Conservation (phyloP, 2,797 vertebrate species). For the Prunella strophiata region DNA sequence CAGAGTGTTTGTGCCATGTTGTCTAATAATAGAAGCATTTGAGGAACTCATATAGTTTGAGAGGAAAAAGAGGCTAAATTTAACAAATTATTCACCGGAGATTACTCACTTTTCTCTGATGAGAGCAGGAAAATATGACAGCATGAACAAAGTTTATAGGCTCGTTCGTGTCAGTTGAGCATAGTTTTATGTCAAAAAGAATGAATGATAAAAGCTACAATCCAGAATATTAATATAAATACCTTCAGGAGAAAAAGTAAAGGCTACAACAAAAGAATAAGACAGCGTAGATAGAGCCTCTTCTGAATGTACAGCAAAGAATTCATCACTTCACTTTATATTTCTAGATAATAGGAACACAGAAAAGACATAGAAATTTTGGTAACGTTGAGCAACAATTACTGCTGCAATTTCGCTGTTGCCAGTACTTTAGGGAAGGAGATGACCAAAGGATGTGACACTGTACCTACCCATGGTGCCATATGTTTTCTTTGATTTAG, state of each 20-base stretch:
- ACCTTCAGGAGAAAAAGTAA: background rate
- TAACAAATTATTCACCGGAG: constrained; percentile 51
- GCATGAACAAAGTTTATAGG: constrained; percentile 53
- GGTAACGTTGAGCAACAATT: background rate
- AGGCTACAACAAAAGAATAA: constrained; percentile 23
- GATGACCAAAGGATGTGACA: background rate
- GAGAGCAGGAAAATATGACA: constrained; percentile 50
- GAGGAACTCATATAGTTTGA: background rate
- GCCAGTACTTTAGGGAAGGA: background rate
- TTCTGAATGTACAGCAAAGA: background rate
- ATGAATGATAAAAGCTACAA: constrained; percentile 57
- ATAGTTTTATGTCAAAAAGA: constrained; percentile 46
- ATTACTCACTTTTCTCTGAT: constrained; percentile 54
- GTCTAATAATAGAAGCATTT: constrained; percentile 46
- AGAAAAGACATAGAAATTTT: background rate
- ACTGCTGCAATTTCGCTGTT: background rate
- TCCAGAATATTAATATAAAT: constrained; percentile 58
- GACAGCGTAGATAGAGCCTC: background rate
- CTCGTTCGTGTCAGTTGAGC: constrained; percentile 25
- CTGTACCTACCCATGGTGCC: background rate
- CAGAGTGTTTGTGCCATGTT: background rate
- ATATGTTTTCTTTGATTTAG: background rate
- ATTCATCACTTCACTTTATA: background rate
- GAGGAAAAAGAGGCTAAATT: constrained; percentile 45
- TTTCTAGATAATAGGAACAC: background rate